Evolutionary conservation across 2,113 vertebrate genomes (phyloP).

Genomic region (Sceloporus tristichus): DNA sequence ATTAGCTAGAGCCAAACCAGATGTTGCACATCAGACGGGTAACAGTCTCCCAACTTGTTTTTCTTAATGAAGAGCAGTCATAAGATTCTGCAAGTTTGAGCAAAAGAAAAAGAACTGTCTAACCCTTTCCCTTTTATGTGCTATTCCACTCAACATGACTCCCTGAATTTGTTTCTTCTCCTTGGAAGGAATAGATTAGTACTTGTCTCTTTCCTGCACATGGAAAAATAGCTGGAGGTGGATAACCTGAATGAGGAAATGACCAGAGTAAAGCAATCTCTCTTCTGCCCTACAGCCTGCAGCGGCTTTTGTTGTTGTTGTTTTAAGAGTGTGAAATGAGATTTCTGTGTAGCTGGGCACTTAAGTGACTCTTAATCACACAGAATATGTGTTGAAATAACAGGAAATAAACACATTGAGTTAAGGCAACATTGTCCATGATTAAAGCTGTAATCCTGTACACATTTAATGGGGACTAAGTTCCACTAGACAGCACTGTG

Average conservation of each 20-base stretch:
- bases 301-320: background rate
- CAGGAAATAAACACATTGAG: background rate
- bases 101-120: background rate
- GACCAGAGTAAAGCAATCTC: background rate
- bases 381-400: background rate
- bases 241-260: background rate
- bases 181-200: background rate
- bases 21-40: background rate
- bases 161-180: background rate
- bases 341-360: background rate
- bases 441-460: background rate
- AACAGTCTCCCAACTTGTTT: slow-evolving; percentile 4
- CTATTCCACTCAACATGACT: background rate
- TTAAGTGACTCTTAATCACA: background rate
- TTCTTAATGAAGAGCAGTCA: background rate
- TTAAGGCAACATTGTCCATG: background rate
- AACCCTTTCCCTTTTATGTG: background rate
- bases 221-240: background rate
- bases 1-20: background rate
- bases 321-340: background rate
- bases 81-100: background rate
- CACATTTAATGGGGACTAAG: background rate
- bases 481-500: background rate
- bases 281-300: background rate
- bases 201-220: background rate